These are phyloP conservation scores for Copidosoma aretas DNA, from an alignment of 2,888 invertebrate species.

Conservation along the genomic window DNA sequence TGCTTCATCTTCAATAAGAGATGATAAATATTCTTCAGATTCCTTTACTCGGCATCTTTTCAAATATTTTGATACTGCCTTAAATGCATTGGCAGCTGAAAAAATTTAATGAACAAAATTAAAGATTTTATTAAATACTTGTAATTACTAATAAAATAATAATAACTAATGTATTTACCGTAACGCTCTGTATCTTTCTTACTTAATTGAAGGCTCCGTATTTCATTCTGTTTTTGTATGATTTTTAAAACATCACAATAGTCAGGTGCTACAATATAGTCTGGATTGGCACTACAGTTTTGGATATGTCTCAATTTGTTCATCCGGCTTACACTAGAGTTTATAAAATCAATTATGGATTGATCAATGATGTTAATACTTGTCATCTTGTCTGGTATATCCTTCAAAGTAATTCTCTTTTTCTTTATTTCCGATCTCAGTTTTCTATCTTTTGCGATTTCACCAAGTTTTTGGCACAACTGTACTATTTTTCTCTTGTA, in stretches of 20 bases:
- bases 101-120: no score
- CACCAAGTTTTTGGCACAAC: no score
- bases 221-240: slow-evolving; percentile 48
- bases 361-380: no score
- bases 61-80: slow-evolving; percentile 50
- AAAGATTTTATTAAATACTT: slow-evolving; percentile 16
- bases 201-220: slow-evolving; percentile 46
- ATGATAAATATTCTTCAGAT: slow-evolving; percentile 55
- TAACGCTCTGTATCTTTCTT: slow-evolving; percentile 41
- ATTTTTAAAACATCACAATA: slow-evolving; percentile 55
- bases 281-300: slow-evolving; percentile 38
- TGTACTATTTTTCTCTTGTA: no score
- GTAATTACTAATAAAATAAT: not conserved
- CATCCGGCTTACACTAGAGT: slow-evolving; percentile 48
- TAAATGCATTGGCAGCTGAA: slow-evolving; percentile 53
- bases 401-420: no score
- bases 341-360: no score
- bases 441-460: no score
- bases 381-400: no score
- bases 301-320: slow-evolving; percentile 43
- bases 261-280: slow-evolving; percentile 54
- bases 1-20: slow-evolving; percentile 48
- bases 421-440: no score
- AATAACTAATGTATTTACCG: slow-evolving; percentile 47
- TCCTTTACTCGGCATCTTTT: slow-evolving; percentile 46